Evolutionary conservation across 2,888 invertebrate species (phyloP), one percentile per base, ranked within the genome.

Genomic region (Abscondita cerata): DNA sequence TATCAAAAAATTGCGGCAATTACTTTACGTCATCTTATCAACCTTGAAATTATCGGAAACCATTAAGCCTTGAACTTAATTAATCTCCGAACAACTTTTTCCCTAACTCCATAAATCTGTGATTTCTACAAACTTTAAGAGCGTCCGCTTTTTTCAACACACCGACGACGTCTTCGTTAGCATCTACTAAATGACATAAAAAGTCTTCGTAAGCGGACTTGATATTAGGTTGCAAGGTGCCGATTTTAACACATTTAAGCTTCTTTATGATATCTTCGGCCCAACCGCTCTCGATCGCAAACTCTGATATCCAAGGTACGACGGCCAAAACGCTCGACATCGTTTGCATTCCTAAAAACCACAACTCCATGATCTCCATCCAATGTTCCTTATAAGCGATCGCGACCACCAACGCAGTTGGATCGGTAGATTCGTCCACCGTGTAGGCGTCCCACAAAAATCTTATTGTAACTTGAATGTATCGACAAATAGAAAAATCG

Each of bases 341-440:
- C 1, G 95, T 95, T 78, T 95, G 95, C 93, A 96, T 94, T 16
- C 95, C 95, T 64, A 96, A 83, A 80, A 95, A 96, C 96, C 96
- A 96, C 11, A 96, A 81, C 75, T 96, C 96, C 77, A 90, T 91
- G 61, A 96, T 85, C 78, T 95, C 95, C 83, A 89, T 88, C 96
- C 96, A 96, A 73, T 89, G 85, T 76, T 92, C 90, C 75, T 94
- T 93, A 79, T 96, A 96, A 1, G 88, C 83, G 83, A 93, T 90
- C 1, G 94, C 87, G 0, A 95, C 92, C 1, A 94, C 93, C 61
- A 96, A 81, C 52, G 91, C 90, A 8, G 86, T 88, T 0, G 91
- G 90, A 76, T 94, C 92, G 77, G 90, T 92, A 11, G 92, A 91
- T 76, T 95, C 95, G 75, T 95, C 95, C 60, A 95, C 88, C 74